Evolutionary conservation across 2,113 vertebrate genomes (phyloP), one percentile per base, ranked within the genome.

Genomic region (Podarcis cretensis): DNA sequence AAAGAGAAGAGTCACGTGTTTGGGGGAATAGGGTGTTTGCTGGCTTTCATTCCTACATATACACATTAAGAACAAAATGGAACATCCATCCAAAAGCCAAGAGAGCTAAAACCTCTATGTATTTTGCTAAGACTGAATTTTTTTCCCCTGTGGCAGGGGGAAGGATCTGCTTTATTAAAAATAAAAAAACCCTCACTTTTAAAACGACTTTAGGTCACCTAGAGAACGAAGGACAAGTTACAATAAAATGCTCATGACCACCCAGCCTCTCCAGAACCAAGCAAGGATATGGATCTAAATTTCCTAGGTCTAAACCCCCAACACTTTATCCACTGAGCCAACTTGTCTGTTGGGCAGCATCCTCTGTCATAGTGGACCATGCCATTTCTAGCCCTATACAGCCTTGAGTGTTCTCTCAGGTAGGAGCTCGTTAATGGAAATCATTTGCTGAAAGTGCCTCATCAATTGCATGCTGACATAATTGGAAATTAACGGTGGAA

Each of bases 401-500:
- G 25, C 59, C 37, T 37, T 69, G n/a, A 63, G 76, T 54, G 32
- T 12, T 75, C 48, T 57, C 20, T 66, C 30, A 83, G 27, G 65
- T 71, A 40, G 5, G 37, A 80, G n/a, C 32, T 80, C 59, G 69
- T 84, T 63, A 82, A 30, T 32, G 23, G 75, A 63, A 20, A 16
- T 84, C 63, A 48, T 84, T 59, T 63, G 71, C 57, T 84, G 69
- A 73, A 57, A 85, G 85, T 80, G 48, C 30, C 30, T 83, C 40
- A 27, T 79, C 76, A 54, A 85, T 90, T 84, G 75, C 69, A 25
- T 32, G 40, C 40, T 83, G 59, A 89, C 32, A 66, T 89, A 89
- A 85, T 59, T 57, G 63, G 30, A 87, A 37, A 85, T 82, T 90
- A 89, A 91, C 92, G 9, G 57, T 6, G 66, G 5, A n/a, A 69